Evolutionary conservation across 2,797 vertebrate species (phyloP), one percentile per base, ranked within the genome.

Genomic region (Hoplostethus mediterraneus): DNA sequence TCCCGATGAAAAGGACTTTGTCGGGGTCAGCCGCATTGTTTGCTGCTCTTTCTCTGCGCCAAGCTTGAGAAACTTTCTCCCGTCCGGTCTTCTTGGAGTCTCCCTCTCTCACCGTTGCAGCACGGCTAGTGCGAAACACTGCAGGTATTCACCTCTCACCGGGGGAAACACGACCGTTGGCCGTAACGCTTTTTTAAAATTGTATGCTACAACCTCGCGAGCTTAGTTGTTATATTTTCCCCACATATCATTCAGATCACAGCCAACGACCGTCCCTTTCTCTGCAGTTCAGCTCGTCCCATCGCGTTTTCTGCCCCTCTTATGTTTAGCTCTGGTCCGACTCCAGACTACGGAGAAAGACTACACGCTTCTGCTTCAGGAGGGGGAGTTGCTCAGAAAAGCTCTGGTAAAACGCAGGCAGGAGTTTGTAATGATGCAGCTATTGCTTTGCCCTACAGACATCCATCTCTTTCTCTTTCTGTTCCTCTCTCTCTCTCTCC

Each of bases 11-110:
- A 92, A 80, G 30, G 81, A 85, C 87, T 82, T 73, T 14, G 85
- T 76, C 77, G 70, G 86, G 88, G 77, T 90, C 84, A 88, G 78
- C 82, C 86, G 84, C 95, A 95, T 95, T 89, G 87, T 89, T 88
- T 21, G 3, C 85, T 85, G 84, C 83, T 60, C 83, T 60, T 83
- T 61, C 67, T 84, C 78, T 81, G 82, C 81, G 53, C 87, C 71
- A 55, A 85, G 73, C 81, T 75, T 14, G 1, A 68, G 59, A 87
- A 90, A 91, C 84, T 90, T 90, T 90, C 82, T 86, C 78, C 69
- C n/a, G 71, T 73, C 63, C 65, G 55, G 63, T 75, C n/a, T 5
- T 17, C 14, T 2, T 16, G 28, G 28, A 28, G 28, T 47, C 44
- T 0, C 38, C 42, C 48, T 56, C 44, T 14, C 5, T 33, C 31